These are phyloP conservation scores for Nipponacmea schrenckii DNA, from an alignment of 2,888 invertebrate genomes.

Conservation along the genomic window DNA sequence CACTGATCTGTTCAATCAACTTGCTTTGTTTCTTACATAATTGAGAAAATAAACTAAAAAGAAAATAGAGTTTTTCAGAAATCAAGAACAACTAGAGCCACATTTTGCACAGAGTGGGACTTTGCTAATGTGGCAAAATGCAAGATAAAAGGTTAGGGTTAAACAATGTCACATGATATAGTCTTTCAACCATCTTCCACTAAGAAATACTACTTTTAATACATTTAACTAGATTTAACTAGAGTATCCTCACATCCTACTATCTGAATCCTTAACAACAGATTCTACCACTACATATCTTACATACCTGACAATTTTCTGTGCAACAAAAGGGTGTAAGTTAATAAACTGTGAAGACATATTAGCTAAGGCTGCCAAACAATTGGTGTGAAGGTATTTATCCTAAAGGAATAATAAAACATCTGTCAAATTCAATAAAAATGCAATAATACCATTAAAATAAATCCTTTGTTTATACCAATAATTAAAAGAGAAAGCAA, in stretches of 20 bases:
- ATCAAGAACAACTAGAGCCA: neutral
- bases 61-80: constrained; percentile 1
- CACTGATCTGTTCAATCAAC: constrained; percentile 64
- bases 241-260: too few relatives aligned
- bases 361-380: constrained; percentile 96
- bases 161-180: too few relatives aligned
- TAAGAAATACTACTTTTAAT: too few relatives aligned
- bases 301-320: constrained; percentile 79
- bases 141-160: too few relatives aligned
- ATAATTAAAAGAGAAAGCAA: too few relatives aligned
- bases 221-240: too few relatives aligned
- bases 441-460: neutral
- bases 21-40: constrained; percentile 82
- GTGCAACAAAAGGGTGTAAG: constrained; percentile 95
- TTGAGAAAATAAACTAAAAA: constrained; percentile 84
- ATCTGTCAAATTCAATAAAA: neutral
- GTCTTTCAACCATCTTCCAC: too few relatives aligned
- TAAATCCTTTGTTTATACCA: neutral
- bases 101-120: too few relatives aligned
- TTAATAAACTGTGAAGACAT: constrained; percentile 94
- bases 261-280: too few relatives aligned
- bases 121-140: too few relatives aligned
- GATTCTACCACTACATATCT: constrained; percentile 6
- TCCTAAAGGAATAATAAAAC: constrained; percentile 72
- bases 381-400: constrained; percentile 98